Percentiles rank a stretch among this genome's conserved stretches.
Evolutionary conservation across 2,113 vertebrate species (phyloP).

Genomic region (Sorex araneus): DNA sequence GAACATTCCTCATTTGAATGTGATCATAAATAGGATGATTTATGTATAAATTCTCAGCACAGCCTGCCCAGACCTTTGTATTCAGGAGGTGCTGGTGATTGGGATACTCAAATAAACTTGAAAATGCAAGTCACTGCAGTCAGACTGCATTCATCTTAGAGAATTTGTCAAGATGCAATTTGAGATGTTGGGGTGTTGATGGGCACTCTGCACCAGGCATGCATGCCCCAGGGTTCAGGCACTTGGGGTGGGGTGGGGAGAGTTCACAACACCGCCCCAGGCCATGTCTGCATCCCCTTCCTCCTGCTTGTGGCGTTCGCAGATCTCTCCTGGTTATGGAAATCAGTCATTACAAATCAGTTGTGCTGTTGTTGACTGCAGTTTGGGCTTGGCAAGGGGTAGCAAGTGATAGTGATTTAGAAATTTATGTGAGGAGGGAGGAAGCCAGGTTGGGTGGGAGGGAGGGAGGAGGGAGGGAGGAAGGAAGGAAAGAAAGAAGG

Average conservation of each 20-base stretch:
- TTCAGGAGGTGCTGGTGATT: conserved; percentile 2
- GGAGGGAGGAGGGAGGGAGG: too few species aligned
- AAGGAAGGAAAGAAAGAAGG: too few species aligned
- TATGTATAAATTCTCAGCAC: conserved; percentile 7
- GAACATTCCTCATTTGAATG: background rate
- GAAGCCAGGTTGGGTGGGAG: too few species aligned
- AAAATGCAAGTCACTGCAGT: background rate
- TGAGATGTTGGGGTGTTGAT: background rate
- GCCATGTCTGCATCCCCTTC: background rate
- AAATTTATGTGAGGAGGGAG: background rate
- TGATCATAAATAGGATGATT: background rate
- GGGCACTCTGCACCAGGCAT: too few species aligned
- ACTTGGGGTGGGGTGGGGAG: background rate
- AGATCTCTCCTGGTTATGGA: background rate
- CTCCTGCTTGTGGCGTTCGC: background rate
- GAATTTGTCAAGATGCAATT: background rate
- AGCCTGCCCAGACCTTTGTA: background rate
- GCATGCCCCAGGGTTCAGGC: background rate
- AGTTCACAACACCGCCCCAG: background rate
- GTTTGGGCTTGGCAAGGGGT: background rate
- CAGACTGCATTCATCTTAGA: background rate
- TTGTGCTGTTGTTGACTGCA: background rate
- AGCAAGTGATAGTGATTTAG: background rate
- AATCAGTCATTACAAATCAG: background rate
- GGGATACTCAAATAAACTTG: conserved; percentile 28